Evolutionary conservation across 1,140 invertebrate species (phyloP), one percentile per base, ranked within the genome.

Genomic region (Drusus annulatus): DNA sequence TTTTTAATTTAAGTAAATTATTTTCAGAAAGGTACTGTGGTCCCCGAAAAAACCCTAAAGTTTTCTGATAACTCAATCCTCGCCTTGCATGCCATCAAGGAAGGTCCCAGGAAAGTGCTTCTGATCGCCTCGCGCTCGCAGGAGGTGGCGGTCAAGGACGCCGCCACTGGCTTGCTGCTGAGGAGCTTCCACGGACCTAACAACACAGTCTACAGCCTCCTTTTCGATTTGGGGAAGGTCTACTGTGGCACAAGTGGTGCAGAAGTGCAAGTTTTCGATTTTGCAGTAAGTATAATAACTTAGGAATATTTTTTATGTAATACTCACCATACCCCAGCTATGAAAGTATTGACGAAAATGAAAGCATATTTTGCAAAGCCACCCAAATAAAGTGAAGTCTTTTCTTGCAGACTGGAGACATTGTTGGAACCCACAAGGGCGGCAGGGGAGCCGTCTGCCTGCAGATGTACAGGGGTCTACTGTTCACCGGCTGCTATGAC

Each of bases 401-500:
- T 3, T 36, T 25, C 60, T 78, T 28, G 75, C 86, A 94, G 93
- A 93, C 87, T 74, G 92, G 93, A 1, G 86, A 87, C 52, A 89
- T 93, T 84, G 87, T 90, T 36, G 87, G 86, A 13, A 88, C 90
- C 28, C 90, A 92, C 60, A 87, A 88, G 75, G 93, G 92, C 36
- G 93, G 93, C 45, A 92, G 92, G 83, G 93, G 93, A 13, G 91
- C 92, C 21, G 92, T 93, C n/a, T 92, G 92, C 63, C 90, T 94
- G 87, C 90, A 90, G 17, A 86, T 91, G 25, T 90, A 89, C 36
- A 87, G 87, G 69, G 90, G 91, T 21, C 88, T 93, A 45, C 83
- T 94, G 56, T 91, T 94, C 85, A 91, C 92, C 60, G 93, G 93
- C 50, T 94, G 93, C 87, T 94, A 94, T 84, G 93, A 94, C 85